Evolutionary conservation across 1,140 invertebrate species (phyloP).

Genomic region (Aethina tumida): DNA sequence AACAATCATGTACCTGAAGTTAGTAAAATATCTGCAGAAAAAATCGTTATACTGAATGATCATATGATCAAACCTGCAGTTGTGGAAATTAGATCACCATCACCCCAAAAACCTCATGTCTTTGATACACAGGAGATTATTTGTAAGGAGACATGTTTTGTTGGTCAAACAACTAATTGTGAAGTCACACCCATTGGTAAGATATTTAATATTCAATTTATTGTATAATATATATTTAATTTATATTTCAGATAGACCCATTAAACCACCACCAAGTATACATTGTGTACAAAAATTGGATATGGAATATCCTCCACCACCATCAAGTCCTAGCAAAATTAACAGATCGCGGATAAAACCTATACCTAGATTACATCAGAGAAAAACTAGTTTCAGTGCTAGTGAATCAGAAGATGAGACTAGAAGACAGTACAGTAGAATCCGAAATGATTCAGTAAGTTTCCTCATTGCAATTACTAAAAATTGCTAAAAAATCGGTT

Average conservation of each 20-base stretch:
- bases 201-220: neutral
- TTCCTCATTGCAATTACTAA: conserved; percentile 6
- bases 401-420: conserved; percentile 36
- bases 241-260: neutral
- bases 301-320: conserved; percentile 25
- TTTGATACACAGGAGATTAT: conserved; percentile 4
- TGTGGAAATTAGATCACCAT: conserved; percentile 2
- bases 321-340: conserved; percentile 31
- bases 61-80: no score
- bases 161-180: conserved; percentile 3
- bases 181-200: conserved; percentile 9
- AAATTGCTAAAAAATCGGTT: no score
- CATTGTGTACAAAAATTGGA: conserved; percentile 16
- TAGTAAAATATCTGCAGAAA: conserved; percentile 7
- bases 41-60: no score
- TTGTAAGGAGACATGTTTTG: conserved; percentile 5
- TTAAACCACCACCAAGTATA: conserved; percentile 5
- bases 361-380: conserved; percentile 24
- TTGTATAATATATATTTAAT: neutral
- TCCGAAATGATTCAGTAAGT: conserved; percentile 33
- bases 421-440: conserved; percentile 21
- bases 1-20: conserved; percentile 6
- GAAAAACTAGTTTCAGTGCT: conserved; percentile 30
- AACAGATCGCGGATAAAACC: conserved; percentile 31
- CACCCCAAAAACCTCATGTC: conserved; percentile 1